Evolutionary conservation across 2,888 invertebrate species (phyloP).

Genomic region (Apamea monoglypha): DNA sequence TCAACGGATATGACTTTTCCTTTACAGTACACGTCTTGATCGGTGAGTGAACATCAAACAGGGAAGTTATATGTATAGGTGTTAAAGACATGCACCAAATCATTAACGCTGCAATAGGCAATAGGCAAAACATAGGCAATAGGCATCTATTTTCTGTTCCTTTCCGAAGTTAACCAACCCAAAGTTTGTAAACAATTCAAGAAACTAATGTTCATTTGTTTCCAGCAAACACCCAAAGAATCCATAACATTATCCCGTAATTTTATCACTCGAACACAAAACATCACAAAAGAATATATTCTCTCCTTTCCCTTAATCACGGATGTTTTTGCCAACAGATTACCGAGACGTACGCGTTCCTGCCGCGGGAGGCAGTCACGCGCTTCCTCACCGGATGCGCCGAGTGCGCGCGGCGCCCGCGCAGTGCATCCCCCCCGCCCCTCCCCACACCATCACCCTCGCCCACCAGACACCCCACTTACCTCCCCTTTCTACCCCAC

Average conservation of each 20-base stretch:
- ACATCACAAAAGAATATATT: conserved; percentile 62
- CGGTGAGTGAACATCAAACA: no score
- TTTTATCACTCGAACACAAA: conserved; percentile 55
- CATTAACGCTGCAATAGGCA: no score
- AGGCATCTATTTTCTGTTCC: neutral
- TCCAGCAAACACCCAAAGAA: conserved; percentile 6
- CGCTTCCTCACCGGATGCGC: conserved; percentile 98
- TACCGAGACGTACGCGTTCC: conserved; percentile 98
- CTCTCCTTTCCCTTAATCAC: conserved; percentile 68
- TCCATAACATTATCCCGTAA: conserved; percentile 47
- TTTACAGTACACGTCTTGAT: no score
- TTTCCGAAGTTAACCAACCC: neutral
- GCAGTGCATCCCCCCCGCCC: conserved; percentile 91
- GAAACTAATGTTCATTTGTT: conserved; percentile 30
- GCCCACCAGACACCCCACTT: conserved; percentile 85
- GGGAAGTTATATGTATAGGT: no score
- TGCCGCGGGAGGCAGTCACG: conserved; percentile 98
- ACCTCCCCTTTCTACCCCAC: conserved; percentile 86
- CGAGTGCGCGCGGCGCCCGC: conserved; percentile 96
- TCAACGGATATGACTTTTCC: no score
- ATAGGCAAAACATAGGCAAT: neutral
- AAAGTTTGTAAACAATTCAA: conserved; percentile 6
- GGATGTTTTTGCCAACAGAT: conserved; percentile 92
- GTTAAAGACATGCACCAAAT: no score
- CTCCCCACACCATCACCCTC: conserved; percentile 88